These are phyloP conservation scores for Drosophila pseudotakahashii DNA, from an alignment of 2,888 invertebrate genomes.

Conservation along the genomic window DNA sequence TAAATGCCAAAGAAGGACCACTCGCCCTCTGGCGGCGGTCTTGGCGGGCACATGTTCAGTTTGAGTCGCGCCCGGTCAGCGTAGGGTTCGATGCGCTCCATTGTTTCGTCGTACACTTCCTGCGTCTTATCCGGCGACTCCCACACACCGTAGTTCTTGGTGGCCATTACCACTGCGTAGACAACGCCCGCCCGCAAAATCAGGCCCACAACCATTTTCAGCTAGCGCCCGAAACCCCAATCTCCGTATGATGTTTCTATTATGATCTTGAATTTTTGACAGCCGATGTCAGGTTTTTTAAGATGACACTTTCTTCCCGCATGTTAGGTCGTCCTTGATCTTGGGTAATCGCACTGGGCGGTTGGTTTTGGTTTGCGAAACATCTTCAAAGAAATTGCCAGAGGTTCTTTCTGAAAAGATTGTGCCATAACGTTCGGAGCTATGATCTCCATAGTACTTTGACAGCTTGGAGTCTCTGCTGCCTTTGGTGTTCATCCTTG, in stretches of 20 bases:
- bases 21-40: constrained; percentile 54
- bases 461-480: background rate
- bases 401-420: constrained; percentile 2
- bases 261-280: constrained; percentile 40
- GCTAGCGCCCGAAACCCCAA: constrained; percentile 3
- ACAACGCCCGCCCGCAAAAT: constrained; percentile 58
- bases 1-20: constrained; percentile 51
- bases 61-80: constrained; percentile 40
- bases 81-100: constrained; percentile 38
- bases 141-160: constrained; percentile 56
- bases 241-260: background rate
- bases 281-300: constrained; percentile 16
- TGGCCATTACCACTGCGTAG: constrained; percentile 50
- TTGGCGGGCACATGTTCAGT: constrained; percentile 56
- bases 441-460: constrained; percentile 5
- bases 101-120: constrained; percentile 39
- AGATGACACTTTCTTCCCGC: constrained; percentile 45
- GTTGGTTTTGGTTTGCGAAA: constrained; percentile 1
- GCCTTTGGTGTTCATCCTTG: background rate
- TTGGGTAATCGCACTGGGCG: constrained; percentile 35
- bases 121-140: constrained; percentile 46
- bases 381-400: constrained; percentile 9
- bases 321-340: constrained; percentile 62
- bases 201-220: constrained; percentile 51
- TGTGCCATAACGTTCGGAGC: constrained; percentile 17